Base-by-base conservation (phyloP, 2,113 vertebrate genomes). In the Sardina pilchardus region DNA sequence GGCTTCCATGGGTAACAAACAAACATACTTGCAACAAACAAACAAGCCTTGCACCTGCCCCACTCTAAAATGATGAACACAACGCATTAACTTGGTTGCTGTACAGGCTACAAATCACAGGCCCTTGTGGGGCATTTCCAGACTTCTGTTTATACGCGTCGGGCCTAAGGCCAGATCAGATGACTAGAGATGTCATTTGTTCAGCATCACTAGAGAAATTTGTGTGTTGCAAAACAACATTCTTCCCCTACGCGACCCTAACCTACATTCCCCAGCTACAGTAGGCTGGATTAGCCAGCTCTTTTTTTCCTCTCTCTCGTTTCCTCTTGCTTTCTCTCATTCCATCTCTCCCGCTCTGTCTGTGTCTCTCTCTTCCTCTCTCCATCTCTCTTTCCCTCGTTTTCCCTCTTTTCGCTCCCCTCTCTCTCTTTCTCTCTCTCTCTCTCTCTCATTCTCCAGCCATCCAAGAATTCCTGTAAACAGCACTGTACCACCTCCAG, bases 401-500 rank as follows among this genome's bases (percentile, higher is more conserved):
- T 71, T 30, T 71, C 67, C 14, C 34, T 16, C 16, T 16, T 19
- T 34, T 19, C 10, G 2, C 34, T 34, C 71, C 71, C 30, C 34
- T 71, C 63, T 4, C 17, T 53, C 53, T 21, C 19, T 21, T 19
- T 5, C 6, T 24, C 19, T 21, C 53, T 7, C 19, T 56, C 44
- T 47, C 8, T 47, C 45, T 47, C 24, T n/a, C n/a, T 24, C 24
- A n/a, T 63, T 63, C 45, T 85, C 53, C 81, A 91, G 90, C 45
- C 86, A 88, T 93, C 91, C 82, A 91, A 91, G 91, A 92, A 92
- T 91, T 91, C 86, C 53, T 88, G 43, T 87, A 90, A 88, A 92
- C 84, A 86, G 87, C 81, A 86, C 87, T 86, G 63, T 34, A 12
- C 89, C 87, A 86, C 88, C 88, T 91, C 86, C 85, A 63, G 81